phyloP scores from a whole-genome alignment of 2,888 invertebrate species.

The Eulithis prunata region DNA sequence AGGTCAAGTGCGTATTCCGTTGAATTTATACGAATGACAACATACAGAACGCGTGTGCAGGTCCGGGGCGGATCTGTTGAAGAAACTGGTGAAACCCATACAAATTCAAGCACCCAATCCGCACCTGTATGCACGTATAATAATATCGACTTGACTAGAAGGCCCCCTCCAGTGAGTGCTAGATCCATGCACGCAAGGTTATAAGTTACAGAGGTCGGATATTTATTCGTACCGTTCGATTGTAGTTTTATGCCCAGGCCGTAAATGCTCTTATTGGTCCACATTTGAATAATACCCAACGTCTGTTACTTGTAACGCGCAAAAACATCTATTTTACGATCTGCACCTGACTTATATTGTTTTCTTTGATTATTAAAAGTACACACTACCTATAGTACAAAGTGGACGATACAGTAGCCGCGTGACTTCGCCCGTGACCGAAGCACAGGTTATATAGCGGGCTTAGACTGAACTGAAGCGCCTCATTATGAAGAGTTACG shows the following conservation, averaged over 20 bases:
- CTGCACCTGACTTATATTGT: slow-evolving; percentile 33
- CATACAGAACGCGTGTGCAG: too few species aligned
- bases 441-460: neutral
- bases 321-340: slow-evolving; percentile 73
- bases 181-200: slow-evolving; percentile 56
- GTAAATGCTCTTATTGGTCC: slow-evolving; percentile 81
- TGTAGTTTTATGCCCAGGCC: slow-evolving; percentile 80
- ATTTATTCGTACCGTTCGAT: slow-evolving; percentile 81
- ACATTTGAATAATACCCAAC: slow-evolving; percentile 81
- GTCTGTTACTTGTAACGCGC: slow-evolving; percentile 62
- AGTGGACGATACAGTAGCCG: neutral
- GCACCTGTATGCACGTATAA: neutral
- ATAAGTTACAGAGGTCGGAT: slow-evolving; percentile 80
- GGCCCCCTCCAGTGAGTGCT: slow-evolving; percentile 32
- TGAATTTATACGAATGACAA: too few species aligned
- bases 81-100: too few species aligned
- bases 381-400: slow-evolving; percentile 11
- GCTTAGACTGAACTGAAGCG: neutral
- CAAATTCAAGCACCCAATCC: neutral
- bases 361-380: slow-evolving; percentile 28
- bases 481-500: too few species aligned
- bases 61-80: too few species aligned
- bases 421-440: neutral
- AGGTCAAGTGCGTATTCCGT: too few species aligned
- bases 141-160: neutral